phyloP scores from a whole-genome alignment of 1,140 invertebrate genomes.

The Penaeus chinensis region DNA sequence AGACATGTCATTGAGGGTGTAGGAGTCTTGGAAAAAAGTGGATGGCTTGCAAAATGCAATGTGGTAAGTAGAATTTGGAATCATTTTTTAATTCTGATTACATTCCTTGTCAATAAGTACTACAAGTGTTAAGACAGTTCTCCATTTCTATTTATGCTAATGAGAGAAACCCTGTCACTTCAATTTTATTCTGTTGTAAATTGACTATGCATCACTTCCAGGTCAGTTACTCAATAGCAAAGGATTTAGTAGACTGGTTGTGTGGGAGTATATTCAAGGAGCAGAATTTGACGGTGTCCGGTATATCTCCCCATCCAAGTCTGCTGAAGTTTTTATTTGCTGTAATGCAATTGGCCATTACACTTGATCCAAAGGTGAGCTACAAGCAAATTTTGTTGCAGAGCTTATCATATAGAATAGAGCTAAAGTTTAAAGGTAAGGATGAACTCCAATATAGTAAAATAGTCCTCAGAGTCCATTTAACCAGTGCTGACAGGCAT shows the following conservation, averaged over 20 bases:
- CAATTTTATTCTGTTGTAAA: too few species aligned
- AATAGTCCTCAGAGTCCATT: too few species aligned
- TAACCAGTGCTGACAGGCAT: too few species aligned
- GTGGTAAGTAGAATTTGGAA: constrained; percentile 19
- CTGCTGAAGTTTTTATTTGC: neutral
- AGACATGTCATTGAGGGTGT: constrained; percentile 49
- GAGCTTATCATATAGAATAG: too few species aligned
- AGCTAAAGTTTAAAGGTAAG: too few species aligned
- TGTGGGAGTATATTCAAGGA: neutral
- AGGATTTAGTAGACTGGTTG: neutral
- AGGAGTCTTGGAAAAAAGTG: constrained; percentile 38
- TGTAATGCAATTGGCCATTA: constrained; percentile 9
- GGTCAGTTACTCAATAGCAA: neutral
- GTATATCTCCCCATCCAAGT: neutral
- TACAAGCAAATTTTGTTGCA: neutral
- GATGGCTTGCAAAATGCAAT: constrained; percentile 32
- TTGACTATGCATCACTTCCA: neutral
- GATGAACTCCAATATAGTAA: too few species aligned
- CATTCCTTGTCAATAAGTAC: too few species aligned
- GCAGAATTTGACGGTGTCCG: neutral
- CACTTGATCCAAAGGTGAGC: neutral
- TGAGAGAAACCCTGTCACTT: too few species aligned
- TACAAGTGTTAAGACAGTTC: too few species aligned
- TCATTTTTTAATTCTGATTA: too few species aligned
- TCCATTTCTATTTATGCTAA: too few species aligned